A percentile compares a stretch with the other conserved stretches of the same genome.
Evolutionary conservation across 2,888 invertebrate genomes (phyloP).

Genomic region (Helobdella robusta): DNA sequence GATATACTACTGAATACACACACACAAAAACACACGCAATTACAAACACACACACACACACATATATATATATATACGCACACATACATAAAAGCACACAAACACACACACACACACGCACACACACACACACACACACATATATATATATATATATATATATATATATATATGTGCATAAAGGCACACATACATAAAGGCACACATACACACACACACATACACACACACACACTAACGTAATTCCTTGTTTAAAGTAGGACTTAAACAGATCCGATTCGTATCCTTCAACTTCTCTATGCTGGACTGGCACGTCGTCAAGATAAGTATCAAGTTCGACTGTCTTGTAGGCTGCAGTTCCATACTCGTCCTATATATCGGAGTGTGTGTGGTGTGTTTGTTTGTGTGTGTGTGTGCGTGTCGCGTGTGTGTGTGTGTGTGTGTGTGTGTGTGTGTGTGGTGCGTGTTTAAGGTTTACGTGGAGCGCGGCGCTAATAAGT

Average conservation of each 20-base stretch:
- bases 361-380: conserved; percentile 44
- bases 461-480: background rate
- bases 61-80: background rate
- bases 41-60: no score
- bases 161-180: no score
- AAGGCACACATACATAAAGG: no score
- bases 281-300: conserved; percentile 46
- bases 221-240: conserved; percentile 15
- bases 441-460: no score
- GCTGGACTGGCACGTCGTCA: conserved; percentile 47
- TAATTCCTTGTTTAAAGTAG: conserved; percentile 43
- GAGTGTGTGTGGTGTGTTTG: no score
- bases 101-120: conserved; percentile 11
- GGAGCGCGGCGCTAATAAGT: background rate
- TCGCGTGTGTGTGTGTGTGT: no score
- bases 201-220: no score
- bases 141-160: background rate
- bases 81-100: no score
- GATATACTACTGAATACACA: background rate
- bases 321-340: conserved; percentile 48
- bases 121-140: conserved; percentile 13
- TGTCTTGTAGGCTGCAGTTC: conserved; percentile 50
- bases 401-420: no score
- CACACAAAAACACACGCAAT: no score
- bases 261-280: conserved; percentile 45